A percentile compares a stretch with the other conserved stretches of the same genome.
phyloP scores from a whole-genome alignment of 2,888 invertebrate genomes.

The Schizotus pectinicornis region DNA sequence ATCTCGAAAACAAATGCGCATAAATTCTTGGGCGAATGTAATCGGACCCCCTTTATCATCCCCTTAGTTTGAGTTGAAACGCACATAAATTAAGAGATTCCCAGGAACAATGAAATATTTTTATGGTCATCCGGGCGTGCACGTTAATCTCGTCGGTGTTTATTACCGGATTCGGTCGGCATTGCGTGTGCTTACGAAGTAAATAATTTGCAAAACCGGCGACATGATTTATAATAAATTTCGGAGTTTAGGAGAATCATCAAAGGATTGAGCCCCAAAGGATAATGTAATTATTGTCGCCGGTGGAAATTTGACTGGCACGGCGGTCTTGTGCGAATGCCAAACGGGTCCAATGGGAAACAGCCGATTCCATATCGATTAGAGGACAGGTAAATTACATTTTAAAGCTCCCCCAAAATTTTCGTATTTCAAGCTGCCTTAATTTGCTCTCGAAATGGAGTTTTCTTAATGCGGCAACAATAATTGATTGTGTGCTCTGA shows the following conservation, averaged over 20 bases:
- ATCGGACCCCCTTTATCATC: conserved; percentile 13
- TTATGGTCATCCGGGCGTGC: conserved; percentile 7
- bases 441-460: too few relatives aligned
- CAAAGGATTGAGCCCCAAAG: too few relatives aligned
- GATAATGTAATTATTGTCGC: too few relatives aligned
- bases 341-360: too few relatives aligned
- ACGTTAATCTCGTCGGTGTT: conserved; percentile 11
- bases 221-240: neutral
- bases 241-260: neutral
- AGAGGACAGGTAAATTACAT: too few relatives aligned
- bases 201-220: conserved; percentile 1
- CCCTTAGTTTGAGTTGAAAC: conserved; percentile 12
- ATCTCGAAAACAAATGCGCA: conserved; percentile 17
- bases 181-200: neutral
- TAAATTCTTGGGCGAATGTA: conserved; percentile 13
- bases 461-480: too few relatives aligned
- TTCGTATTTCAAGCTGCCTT: too few relatives aligned
- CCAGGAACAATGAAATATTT: conserved; percentile 13
- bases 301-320: too few relatives aligned
- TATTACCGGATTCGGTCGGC: neutral
- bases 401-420: too few relatives aligned
- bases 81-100: conserved; percentile 16
- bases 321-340: too few relatives aligned
- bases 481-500: too few relatives aligned
- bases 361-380: too few relatives aligned